Conservation (phyloP, 1,140 invertebrate genomes). For the Eciton burchellii region DNA sequence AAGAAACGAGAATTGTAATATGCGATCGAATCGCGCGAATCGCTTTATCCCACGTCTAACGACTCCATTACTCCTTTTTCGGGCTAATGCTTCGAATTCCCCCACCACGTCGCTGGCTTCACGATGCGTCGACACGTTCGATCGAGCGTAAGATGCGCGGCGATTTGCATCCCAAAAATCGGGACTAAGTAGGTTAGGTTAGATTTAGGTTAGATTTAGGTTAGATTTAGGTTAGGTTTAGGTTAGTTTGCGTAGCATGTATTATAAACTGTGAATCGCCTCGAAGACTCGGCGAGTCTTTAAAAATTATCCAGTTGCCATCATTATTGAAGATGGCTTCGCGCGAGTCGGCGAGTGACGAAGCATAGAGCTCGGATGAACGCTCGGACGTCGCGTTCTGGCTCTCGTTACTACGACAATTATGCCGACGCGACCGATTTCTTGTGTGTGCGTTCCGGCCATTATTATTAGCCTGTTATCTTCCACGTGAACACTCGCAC, state of each 20-base stretch:
- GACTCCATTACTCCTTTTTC: conserved; percentile 49
- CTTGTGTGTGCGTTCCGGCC: conserved; percentile 55
- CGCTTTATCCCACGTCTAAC: conserved; percentile 45
- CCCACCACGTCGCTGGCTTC: background rate
- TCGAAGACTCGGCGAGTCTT: background rate
- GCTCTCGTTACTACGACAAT: conserved; percentile 61
- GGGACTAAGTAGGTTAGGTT: background rate
- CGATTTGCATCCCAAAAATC: background rate
- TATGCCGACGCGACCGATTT: conserved; percentile 41
- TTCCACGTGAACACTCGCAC: no score
- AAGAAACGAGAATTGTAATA: conserved; percentile 68
- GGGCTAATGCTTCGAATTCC: no score
- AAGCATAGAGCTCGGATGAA: conserved; percentile 58
- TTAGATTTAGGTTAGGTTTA: no score
- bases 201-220: no score
- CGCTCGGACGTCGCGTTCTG: conserved; percentile 56
- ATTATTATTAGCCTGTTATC: conserved; percentile 64
- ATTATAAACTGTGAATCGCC: background rate
- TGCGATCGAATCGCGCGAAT: conserved; percentile 28
- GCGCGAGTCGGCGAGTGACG: conserved; percentile 35
- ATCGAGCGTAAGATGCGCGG: no score
- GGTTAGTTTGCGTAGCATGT: no score
- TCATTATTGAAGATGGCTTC: conserved; percentile 21
- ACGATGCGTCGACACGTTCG: no score
- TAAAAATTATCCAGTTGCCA: conserved; percentile 15